phyloP scores from a whole-genome alignment of 2,888 invertebrate species.

The Apocheima hispidaria region DNA sequence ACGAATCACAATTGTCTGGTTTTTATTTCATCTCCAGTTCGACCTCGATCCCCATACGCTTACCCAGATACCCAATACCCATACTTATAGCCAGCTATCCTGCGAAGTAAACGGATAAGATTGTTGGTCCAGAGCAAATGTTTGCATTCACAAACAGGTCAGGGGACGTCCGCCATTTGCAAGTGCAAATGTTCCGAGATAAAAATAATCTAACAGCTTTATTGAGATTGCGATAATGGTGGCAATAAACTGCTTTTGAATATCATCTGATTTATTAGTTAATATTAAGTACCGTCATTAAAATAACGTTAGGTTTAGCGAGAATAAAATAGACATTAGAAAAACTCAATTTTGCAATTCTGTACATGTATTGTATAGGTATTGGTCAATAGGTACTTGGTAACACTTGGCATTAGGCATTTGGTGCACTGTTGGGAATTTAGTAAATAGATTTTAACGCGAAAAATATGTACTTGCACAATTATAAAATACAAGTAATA shows the following conservation, averaged over 20 bases:
- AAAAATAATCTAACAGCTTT: constrained; percentile 78
- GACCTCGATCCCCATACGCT: constrained; percentile 32
- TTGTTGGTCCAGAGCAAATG: constrained; percentile 78
- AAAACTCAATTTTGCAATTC: background rate
- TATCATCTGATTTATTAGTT: constrained; percentile 29
- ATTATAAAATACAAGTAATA: too few species aligned
- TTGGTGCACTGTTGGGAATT: too few species aligned
- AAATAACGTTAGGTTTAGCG: background rate
- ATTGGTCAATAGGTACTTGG: too few species aligned
- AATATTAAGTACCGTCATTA: constrained; percentile 16
- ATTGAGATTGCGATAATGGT: constrained; percentile 74
- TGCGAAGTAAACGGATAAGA: constrained; percentile 78
- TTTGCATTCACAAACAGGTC: constrained; percentile 81
- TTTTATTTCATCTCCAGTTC: constrained; percentile 10
- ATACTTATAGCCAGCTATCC: constrained; percentile 36
- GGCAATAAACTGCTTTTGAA: constrained; percentile 19
- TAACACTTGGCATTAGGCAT: too few species aligned
- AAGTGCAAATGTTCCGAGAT: constrained; percentile 82
- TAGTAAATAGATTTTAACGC: too few species aligned
- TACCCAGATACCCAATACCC: constrained; percentile 5
- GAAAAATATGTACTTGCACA: too few species aligned
- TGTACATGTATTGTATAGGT: too few species aligned
- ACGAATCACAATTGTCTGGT: too few species aligned
- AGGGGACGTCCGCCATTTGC: constrained; percentile 76
- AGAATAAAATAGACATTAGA: background rate